Evolutionary conservation across 2,797 vertebrate genomes (phyloP), one percentile per base, ranked within the genome.

Genomic region (Manis javanica): DNA sequence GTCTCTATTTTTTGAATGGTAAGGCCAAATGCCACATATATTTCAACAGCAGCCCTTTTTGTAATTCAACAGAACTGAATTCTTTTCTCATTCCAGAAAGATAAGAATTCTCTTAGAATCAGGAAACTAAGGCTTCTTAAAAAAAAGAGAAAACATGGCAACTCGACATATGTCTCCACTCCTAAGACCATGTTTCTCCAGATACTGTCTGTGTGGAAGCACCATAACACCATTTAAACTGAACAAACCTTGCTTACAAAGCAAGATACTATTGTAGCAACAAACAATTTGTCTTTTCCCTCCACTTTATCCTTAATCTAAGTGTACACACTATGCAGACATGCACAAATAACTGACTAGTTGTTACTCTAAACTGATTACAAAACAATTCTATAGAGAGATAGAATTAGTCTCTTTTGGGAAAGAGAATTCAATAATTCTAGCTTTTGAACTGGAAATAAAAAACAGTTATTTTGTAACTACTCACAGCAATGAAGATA

Each of bases 31-130:
- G 95, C 90, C 87, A 97, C 83, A 75, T 96, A 91, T 42, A 79
- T 98, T 98, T 97, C 31, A 95, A 87, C 5, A 69, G 49, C 95
- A 97, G 95, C 92, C 86, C 94, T 10, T 92, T 95, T 97, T 95
- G 75, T 92, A 97, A 81, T 86, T 95, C 94, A 94, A 97, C 98
- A 97, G 86, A 85, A 75, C n/a, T 89, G 96, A 85, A 78, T 61
- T 64, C 12, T 39, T 34, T 37, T 61, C 59, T 92, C 49, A 68
- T 66, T 57, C 16, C 29, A 77, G 29, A 26, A 68, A 88, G 82
- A 39, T 4, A 63, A 34, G 29, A 66, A 61, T 68, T 42, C 23
- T 87, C 12, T 63, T 49, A 55, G 13, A 93, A 42, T 66, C 39
- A 75, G 49, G 24, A 23, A 85, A 79, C 11, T 82, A 69, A 94